Conservation (phyloP, 2,797 vertebrate species). For the Oreochromis mossambicus region DNA sequence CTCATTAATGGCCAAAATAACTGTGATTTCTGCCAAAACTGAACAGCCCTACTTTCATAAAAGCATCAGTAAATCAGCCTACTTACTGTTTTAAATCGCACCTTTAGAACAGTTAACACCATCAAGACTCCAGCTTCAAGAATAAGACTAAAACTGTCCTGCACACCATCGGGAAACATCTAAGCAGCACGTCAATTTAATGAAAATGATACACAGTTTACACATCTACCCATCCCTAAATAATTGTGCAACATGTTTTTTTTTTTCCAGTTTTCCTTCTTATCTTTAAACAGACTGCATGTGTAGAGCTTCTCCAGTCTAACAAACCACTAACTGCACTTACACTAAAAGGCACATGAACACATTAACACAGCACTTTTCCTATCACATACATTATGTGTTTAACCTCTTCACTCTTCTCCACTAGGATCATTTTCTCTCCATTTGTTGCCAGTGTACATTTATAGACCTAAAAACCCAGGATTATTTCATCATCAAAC, state of each 20-base stretch:
- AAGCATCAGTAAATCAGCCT: neutral
- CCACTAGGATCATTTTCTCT: neutral
- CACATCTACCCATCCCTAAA: neutral
- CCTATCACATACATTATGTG: neutral
- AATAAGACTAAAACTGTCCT: neutral
- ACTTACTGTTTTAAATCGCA: rapidly evolving
- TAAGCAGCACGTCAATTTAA: neutral
- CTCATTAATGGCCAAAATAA: neutral
- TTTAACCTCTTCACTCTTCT: neutral
- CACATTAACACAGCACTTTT: neutral
- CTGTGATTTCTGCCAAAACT: neutral
- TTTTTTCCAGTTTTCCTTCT: neutral
- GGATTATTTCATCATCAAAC: neutral
- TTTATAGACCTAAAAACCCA: neutral
- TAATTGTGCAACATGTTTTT: neutral
- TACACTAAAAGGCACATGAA: neutral
- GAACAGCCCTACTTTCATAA: neutral
- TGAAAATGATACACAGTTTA: neutral
- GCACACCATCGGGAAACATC: neutral
- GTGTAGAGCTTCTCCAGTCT: neutral
- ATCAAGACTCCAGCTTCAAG: neutral
- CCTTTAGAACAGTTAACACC: neutral
- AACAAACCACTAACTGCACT: neutral
- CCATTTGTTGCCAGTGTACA: neutral
- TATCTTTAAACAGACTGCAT: neutral